phyloP scores from a whole-genome alignment of 2,797 vertebrate genomes.

The Sphaeramia orbicularis region DNA sequence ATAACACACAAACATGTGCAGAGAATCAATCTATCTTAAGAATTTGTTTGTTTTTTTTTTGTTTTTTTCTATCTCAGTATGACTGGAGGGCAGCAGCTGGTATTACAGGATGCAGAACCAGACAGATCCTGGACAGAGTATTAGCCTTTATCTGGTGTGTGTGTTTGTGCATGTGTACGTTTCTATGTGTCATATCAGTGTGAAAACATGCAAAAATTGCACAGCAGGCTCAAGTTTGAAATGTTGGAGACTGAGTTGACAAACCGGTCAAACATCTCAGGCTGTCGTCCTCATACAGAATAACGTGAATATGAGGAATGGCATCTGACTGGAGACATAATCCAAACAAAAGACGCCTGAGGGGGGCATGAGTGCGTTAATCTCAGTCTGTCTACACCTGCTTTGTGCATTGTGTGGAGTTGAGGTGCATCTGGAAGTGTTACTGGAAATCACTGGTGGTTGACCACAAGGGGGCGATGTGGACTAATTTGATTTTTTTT shows the following conservation, averaged over 20 bases:
- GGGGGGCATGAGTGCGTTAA: constrained; percentile 25
- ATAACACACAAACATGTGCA: constrained; percentile 4
- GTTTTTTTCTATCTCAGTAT: constrained; percentile 30
- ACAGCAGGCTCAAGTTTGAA: background rate
- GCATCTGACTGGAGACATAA: constrained; percentile 46
- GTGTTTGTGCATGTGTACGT: constrained; percentile 26
- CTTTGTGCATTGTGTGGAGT: constrained; percentile 7
- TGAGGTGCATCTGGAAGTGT: background rate
- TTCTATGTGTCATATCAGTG: constrained; percentile 5
- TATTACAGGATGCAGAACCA: constrained; percentile 70
- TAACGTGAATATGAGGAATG: constrained; percentile 57
- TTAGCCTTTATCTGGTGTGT: constrained; percentile 46
- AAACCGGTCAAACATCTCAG: constrained; percentile 52
- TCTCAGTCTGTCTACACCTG: constrained; percentile 24
- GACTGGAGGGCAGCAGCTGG: constrained; percentile 75
- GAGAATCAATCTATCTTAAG: background rate
- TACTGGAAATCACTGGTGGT: too few species aligned
- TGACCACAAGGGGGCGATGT: constrained; percentile 72
- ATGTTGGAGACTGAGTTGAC: constrained; percentile 26
- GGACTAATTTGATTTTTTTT: background rate
- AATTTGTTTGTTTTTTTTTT: too few species aligned
- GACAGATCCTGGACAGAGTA: constrained; percentile 74
- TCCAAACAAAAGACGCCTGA: constrained; percentile 44
- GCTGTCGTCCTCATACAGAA: background rate
- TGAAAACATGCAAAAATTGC: constrained; percentile 12